Base-by-base conservation (phyloP, 2,113 vertebrate genomes). In the Camelus bactrianus region DNA sequence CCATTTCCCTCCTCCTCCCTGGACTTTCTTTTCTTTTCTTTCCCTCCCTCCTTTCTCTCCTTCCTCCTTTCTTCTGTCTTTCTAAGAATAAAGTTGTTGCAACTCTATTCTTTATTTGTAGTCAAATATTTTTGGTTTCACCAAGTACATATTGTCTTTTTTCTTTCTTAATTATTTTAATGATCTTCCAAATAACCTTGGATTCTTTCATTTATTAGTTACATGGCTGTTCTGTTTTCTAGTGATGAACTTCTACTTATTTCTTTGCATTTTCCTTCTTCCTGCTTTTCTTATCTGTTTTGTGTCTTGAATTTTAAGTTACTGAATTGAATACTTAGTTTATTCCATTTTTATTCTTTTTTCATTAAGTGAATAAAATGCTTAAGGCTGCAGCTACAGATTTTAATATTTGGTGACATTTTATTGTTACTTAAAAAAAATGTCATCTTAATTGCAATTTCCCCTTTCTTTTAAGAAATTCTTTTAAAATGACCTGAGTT, bases 301-400 rank as follows among this genome's bases (percentile, higher is more conserved):
- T 75, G 32, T 76, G 60, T 83, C n/a, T 89, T 88, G 67, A 13
- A 82, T 88, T 67, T 69, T 60, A 75, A 54, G 58, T 50, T 75
- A 60, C 28, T 75, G 32, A 62, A 82, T 50, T 38, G 38, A 60
- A 46, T 77, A 30, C 24, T 58, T 87, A 42, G 15, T 60, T 76
- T 69, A 54, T 79, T 70, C 5, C 28, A 46, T 62, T 72, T 80
- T 64, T 89, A 75, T 35, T 81, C 26, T 58, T 76, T 69, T 16
- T 62, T 91, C 38, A n/a, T 90, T 94, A 80, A 32, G 79, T 76
- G n/a, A 88, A 38, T 86, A 52, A 91, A 91, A 30, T 79, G 38
- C 38, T 67, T 83, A 58, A 58, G 50, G 22, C 38, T 81, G 1
- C 24, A 75, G 13, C 30, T 72, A 14, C 10, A 75, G 76, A 88